Conservation (phyloP, 2,113 vertebrate genomes). For the Peromyscus maniculatus region DNA sequence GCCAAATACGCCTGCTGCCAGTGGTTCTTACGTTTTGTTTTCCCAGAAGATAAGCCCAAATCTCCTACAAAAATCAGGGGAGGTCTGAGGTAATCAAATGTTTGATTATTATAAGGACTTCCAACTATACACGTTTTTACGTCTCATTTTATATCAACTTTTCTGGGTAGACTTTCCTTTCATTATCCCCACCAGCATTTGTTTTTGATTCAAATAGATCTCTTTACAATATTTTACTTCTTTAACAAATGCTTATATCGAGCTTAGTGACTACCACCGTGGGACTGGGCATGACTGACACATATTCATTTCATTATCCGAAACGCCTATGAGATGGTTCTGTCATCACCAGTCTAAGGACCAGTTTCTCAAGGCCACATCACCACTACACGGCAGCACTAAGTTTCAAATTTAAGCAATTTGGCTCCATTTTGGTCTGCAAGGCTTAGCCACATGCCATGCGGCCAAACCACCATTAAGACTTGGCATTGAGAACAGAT, state of each 20-base stretch:
- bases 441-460: background rate
- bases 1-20: background rate
- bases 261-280: background rate
- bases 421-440: background rate
- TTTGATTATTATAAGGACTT: background rate
- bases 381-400: background rate
- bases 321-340: background rate
- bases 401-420: background rate
- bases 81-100: background rate
- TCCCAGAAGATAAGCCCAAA: conserved; percentile 19
- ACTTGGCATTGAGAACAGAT: background rate
- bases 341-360: background rate
- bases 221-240: background rate
- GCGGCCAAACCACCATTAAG: background rate
- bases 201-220: background rate
- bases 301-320: background rate
- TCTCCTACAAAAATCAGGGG: background rate
- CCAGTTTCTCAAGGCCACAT: background rate
- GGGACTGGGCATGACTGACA: background rate
- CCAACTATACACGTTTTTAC: background rate
- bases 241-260: background rate
- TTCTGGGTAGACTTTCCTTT: background rate
- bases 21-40: background rate
- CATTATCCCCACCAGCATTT: background rate
- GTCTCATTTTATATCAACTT: background rate